These are phyloP conservation scores for Drosophila nasuta DNA, from an alignment of 1,140 invertebrate species.

Conservation along the genomic window DNA sequence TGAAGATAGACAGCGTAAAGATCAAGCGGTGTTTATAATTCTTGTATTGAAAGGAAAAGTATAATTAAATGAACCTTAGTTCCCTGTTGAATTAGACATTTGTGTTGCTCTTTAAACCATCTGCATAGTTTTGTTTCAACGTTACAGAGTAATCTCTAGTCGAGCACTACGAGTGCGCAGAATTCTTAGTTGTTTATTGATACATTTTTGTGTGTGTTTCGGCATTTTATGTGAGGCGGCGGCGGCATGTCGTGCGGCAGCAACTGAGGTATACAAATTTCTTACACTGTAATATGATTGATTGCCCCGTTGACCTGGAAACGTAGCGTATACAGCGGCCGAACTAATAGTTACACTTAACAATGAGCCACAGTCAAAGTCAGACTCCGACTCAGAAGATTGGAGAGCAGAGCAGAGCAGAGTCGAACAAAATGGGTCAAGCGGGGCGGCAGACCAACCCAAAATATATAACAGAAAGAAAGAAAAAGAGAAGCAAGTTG, in stretches of 20 bases:
- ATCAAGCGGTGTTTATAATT: too few species aligned
- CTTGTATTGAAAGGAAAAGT: too few species aligned
- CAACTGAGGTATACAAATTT: slow-evolving; percentile 70
- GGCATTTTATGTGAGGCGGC: slow-evolving; percentile 27
- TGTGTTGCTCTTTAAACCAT: background rate
- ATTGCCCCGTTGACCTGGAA: slow-evolving; percentile 81
- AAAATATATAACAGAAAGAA: slow-evolving; percentile 44
- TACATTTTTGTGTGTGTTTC: slow-evolving; percentile 34
- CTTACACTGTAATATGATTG: slow-evolving; percentile 79
- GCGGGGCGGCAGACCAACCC: slow-evolving; percentile 58
- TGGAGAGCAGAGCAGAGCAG: slow-evolving; percentile 49
- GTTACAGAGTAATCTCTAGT: slow-evolving; percentile 8
- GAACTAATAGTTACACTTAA: slow-evolving; percentile 82
- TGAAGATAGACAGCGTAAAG: too few species aligned
- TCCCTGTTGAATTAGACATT: too few species aligned
- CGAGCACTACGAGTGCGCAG: background rate
- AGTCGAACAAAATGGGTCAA: slow-evolving; percentile 68
- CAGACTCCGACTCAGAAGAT: slow-evolving; percentile 16
- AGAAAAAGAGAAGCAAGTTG: slow-evolving; percentile 20
- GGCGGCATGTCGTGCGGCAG: slow-evolving; percentile 22
- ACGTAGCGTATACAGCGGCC: slow-evolving; percentile 53
- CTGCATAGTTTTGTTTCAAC: background rate
- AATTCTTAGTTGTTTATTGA: slow-evolving; percentile 28
- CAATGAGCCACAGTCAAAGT: slow-evolving; percentile 47
- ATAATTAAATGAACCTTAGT: too few species aligned